Evolutionary conservation across 2,113 vertebrate genomes (phyloP), one percentile per base, ranked within the genome.

Genomic region (Philantomba maxwellii): DNA sequence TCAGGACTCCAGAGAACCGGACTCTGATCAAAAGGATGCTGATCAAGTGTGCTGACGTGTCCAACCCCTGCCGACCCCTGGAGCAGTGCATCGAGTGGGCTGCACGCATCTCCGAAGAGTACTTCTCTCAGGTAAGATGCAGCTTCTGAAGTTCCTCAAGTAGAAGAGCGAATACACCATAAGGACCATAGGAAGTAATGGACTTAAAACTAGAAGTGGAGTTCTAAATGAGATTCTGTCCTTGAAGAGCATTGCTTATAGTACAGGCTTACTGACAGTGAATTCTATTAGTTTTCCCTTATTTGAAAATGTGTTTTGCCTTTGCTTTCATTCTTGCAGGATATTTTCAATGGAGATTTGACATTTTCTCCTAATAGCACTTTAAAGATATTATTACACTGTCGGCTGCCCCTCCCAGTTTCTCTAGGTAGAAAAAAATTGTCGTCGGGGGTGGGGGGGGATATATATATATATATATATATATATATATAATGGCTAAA

Each of bases 11-110:
- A 0, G 99, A 99, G 98, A 99, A 99, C 96, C 99, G 99, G 4
- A 99, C 99, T 93, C 99, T 99, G 21, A 99, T 99, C 97, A 99
- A 99, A 78, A 99, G 99, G 75, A 99, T 99, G 99, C 98, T 99
- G 97, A 99, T 99, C 60, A 99, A 99, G 98, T 99, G 99, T 87
- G 99, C 99, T 0, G 99, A 99, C 78, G 99, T 99, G 98, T 99
- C 99, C 97, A 99, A 99, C 49, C 99, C 99, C 0, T 99, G 99
- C 98, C 98, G 99, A 62, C 99, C 99, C 10, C 98, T 99, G 92
- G 98, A 99, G 73, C 99, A 99, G 88, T 99, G 99, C 13, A 99
- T 99, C 30, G 99, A 99, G 97, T 99, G 99, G 99, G 99, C 99
- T 0, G 99, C 99, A 0, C 99, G 99, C 92, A 99, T 99, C 98